phyloP scores from a whole-genome alignment of 1,140 invertebrate species.

The Octopus sinensis region DNA sequence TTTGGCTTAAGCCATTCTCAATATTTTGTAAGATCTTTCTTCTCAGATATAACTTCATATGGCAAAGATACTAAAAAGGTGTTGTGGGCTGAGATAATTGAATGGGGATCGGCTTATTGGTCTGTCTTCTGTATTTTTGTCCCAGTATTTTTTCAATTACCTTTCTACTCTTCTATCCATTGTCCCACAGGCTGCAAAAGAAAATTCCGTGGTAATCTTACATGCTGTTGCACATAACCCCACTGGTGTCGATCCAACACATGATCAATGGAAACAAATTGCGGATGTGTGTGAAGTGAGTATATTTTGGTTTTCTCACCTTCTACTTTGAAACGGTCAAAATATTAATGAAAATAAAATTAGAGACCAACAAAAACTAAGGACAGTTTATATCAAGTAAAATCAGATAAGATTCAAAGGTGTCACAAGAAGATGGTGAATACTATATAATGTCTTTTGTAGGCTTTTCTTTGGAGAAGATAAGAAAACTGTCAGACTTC shows the following conservation, averaged over 20 bases:
- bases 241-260: conserved; percentile 70
- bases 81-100: no score
- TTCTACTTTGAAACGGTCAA: background rate
- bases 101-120: no score
- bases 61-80: no score
- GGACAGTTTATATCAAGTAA: background rate
- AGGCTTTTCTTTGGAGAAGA: background rate
- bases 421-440: background rate
- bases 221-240: conserved; percentile 98
- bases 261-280: conserved; percentile 59
- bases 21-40: no score
- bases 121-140: background rate
- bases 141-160: no score
- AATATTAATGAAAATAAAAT: no score
- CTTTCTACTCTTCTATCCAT: no score
- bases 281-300: conserved; percentile 52
- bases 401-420: background rate
- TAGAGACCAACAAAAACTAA: no score
- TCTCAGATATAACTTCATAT: no score
- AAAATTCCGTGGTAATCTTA: conserved; percentile 85
- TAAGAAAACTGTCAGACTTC: background rate
- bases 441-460: background rate
- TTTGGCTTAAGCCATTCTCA: no score
- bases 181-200: conserved; percentile 64
- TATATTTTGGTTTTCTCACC: background rate